Evolutionary conservation across 2,797 vertebrate genomes (phyloP).

Genomic region (Rhinogobio ventralis): DNA sequence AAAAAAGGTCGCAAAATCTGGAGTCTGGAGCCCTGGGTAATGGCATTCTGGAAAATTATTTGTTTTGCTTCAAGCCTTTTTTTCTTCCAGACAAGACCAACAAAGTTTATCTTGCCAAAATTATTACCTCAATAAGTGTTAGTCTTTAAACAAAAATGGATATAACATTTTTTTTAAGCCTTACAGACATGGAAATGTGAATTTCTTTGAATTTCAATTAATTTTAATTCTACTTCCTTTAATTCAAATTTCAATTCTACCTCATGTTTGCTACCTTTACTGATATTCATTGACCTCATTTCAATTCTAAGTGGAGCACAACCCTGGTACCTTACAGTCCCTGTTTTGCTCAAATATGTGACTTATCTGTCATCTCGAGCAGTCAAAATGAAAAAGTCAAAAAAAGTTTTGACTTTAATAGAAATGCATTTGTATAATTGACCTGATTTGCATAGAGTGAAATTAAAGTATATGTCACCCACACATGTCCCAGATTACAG

Average conservation of each 20-base stretch:
- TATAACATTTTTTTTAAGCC: no score
- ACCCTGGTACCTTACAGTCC: neutral
- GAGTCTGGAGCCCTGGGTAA: no score
- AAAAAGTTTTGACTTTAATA: neutral
- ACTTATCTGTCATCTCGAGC: neutral
- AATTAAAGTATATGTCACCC: conserved; percentile 11
- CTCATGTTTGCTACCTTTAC: neutral
- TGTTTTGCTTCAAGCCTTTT: neutral
- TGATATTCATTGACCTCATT: neutral
- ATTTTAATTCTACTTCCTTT: neutral
- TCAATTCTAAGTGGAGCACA: neutral
- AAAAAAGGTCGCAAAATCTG: no score
- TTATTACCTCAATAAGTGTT: neutral
- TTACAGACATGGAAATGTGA: neutral
- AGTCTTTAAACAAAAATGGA: no score
- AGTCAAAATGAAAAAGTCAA: neutral
- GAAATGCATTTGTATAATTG: conserved; percentile 10
- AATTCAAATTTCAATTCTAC: neutral
- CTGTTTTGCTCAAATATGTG: neutral
- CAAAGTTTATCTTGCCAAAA: neutral
- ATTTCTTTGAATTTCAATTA: neutral
- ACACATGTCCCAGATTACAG: conserved; percentile 25
- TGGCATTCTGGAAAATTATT: neutral
- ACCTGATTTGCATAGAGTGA: conserved; percentile 1
- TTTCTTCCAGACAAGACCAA: neutral